phyloP scores from a whole-genome alignment of 2,113 vertebrate species.

The Thamnaconus septentrionalis region DNA sequence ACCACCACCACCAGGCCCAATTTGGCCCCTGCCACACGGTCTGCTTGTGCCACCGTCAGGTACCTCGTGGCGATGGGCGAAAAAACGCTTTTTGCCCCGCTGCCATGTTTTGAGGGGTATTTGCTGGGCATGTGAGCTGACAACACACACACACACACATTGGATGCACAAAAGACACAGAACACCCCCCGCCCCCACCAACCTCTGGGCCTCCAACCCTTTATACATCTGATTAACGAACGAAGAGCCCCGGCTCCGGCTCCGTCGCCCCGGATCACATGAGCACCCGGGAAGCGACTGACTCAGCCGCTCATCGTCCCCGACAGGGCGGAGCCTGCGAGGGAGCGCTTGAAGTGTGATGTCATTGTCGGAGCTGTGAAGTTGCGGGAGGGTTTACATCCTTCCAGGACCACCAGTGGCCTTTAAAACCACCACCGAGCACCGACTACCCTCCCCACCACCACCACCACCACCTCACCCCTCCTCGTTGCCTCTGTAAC shows the following conservation, averaged over 20 bases:
- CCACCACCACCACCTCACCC: no score
- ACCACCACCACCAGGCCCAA: constrained; percentile 27
- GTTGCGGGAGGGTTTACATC: constrained; percentile 15
- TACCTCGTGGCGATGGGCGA: constrained; percentile 81
- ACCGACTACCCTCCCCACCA: no score
- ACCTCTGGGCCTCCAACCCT: constrained; percentile 2
- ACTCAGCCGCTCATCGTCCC: constrained; percentile 81
- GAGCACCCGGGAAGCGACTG: constrained; percentile 77
- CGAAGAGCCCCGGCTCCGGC: constrained; percentile 68
- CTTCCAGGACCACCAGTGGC: no score
- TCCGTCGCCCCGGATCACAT: constrained; percentile 84
- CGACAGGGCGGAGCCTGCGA: constrained; percentile 81
- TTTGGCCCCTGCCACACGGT: constrained; percentile 55
- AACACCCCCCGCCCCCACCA: constrained; percentile 31
- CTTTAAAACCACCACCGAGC: no score
- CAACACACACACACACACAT: constrained; percentile 9
- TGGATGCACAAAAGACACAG: constrained; percentile 24
- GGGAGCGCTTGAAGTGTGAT: constrained; percentile 70
- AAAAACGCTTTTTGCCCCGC: constrained; percentile 57
- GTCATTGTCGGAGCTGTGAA: constrained; percentile 48
- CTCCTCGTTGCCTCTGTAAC: no score
- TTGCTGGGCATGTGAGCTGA: constrained; percentile 59
- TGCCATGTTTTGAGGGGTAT: constrained; percentile 73
- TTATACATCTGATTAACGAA: constrained; percentile 76
- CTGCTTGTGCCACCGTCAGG: constrained; percentile 78